Conservation (phyloP, 2,888 invertebrate species). For the Pristionchus entomophagus region DNA sequence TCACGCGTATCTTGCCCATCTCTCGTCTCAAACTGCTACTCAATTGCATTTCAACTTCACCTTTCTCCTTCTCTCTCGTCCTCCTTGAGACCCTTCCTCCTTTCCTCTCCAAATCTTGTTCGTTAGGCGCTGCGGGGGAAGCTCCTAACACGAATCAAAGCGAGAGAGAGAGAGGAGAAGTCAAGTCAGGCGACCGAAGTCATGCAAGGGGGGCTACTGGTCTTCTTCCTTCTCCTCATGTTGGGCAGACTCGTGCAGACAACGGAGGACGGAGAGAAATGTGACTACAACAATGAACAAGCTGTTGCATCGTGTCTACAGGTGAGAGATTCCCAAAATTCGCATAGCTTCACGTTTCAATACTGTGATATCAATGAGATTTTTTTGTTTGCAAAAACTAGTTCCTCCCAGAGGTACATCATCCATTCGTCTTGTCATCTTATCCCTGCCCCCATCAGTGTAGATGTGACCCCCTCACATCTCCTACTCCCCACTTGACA, state of each 20-base stretch:
- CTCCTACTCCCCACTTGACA: not conserved
- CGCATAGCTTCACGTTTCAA: not conserved
- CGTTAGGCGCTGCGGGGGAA: conserved; percentile 5
- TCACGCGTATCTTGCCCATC: not conserved
- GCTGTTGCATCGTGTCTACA: conserved; percentile 64
- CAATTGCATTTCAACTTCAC: conserved; percentile 38
- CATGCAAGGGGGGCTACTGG: not conserved
- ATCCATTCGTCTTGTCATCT: not conserved
- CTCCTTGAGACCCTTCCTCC: conserved; percentile 34
- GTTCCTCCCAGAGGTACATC: not conserved
- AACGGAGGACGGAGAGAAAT: conserved; percentile 33
- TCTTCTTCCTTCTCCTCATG: not conserved
- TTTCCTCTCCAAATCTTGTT: not conserved
- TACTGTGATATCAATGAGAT: not conserved
- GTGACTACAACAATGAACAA: conserved; percentile 62
- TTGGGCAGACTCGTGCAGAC: not conserved
- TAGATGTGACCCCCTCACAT: not conserved
- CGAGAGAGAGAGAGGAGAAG: not conserved
- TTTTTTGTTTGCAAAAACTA: not conserved
- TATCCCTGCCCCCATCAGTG: not conserved
- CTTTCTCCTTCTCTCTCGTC: conserved; percentile 4
- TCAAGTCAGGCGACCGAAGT: not conserved
- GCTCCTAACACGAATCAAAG: conserved; percentile 32
- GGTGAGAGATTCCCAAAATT: no score
- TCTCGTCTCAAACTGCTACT: conserved; percentile 20